phyloP scores from a whole-genome alignment of 2,888 invertebrate species.

The Ennomos erosarius region DNA sequence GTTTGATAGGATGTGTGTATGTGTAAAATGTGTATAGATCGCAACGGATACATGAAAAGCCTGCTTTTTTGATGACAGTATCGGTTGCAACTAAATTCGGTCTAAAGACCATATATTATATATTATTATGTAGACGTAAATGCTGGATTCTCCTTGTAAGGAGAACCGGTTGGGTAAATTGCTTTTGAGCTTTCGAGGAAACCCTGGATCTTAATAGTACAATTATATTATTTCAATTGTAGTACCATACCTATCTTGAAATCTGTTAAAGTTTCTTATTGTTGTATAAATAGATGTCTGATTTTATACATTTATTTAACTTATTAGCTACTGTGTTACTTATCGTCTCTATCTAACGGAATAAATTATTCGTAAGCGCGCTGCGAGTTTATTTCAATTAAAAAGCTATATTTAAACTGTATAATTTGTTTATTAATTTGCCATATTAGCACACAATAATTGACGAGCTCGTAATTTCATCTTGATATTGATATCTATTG shows the following conservation, averaged over 20 bases:
- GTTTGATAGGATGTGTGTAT: slow-evolving; percentile 25
- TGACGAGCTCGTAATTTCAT: too few species aligned
- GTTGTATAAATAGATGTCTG: too few species aligned
- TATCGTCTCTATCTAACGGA: too few species aligned
- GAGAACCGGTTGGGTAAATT: slow-evolving; percentile 33
- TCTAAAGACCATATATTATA: slow-evolving; percentile 9
- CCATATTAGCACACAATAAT: too few species aligned
- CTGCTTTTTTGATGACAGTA: slow-evolving; percentile 17
- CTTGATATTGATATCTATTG: too few species aligned
- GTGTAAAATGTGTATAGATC: slow-evolving; percentile 26
- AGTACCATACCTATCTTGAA: not conserved
- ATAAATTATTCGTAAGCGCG: too few species aligned
- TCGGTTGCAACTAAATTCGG: slow-evolving; percentile 4
- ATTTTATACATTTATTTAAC: too few species aligned
- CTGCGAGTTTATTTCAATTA: too few species aligned
- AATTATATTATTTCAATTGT: not conserved
- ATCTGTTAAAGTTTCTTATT: too few species aligned
- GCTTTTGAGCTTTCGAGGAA: slow-evolving; percentile 16
- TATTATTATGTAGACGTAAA: slow-evolving; percentile 4
- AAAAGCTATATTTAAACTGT: too few species aligned
- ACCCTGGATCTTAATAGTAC: slow-evolving; percentile 6
- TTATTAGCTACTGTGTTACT: too few species aligned
- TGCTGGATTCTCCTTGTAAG: slow-evolving; percentile 9
- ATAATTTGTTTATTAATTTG: too few species aligned
- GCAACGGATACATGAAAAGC: not conserved